Base-by-base conservation (phyloP, 1,140 invertebrate genomes). In the Caerostris darwini region DNA sequence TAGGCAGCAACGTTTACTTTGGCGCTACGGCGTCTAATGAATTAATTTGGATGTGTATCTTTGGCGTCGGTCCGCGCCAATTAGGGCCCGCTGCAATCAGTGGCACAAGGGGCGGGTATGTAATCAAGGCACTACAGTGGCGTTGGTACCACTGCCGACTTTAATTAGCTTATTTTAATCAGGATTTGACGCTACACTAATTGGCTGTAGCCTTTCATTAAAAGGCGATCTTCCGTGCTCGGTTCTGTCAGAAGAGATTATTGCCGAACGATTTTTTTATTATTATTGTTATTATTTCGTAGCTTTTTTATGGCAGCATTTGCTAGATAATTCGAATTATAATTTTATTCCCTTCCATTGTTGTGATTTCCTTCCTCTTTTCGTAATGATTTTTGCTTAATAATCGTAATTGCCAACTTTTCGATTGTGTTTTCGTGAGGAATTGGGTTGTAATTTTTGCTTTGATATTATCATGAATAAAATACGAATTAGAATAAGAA, bases 161-260 rank as follows among this genome's bases (percentile, higher is more conserved):
- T 93, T 93, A 93, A 93, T 93, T 93, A 93, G 92, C 92, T 93
- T 93, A 93, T 87, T 93, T 93, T 93, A 93, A 93, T 93, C 92
- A 93, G 92, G 83, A 93, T 93, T 93, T 93, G 92, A 93, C 92
- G 92, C 92, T 83, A 77, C 83, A 93, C 82, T 93, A 93, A 93
- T 93, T 93, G 92, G 92, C 92, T 93, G 92, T 93, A 87, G 61
- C 83, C 92, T 54, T 93, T 93, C 92, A 93, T 93, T 93, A 93
- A 93, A 93, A 93, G 92, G 92, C 83, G 92, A 93, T 93, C 92
- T 93, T 69, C 92, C 83, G 67, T 85, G 17, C 64, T 17, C 12
- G 19, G 57, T 87, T 50, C 67, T 87, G 92, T 93, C 92, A 87
- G 58, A 87, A 67, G 67, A 71, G 92, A 93, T 93, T 93, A 93